Percentiles rank a stretch among this genome's conserved stretches.
phyloP scores from a whole-genome alignment of 2,113 vertebrate species.

The Onychostoma macrolepis region DNA sequence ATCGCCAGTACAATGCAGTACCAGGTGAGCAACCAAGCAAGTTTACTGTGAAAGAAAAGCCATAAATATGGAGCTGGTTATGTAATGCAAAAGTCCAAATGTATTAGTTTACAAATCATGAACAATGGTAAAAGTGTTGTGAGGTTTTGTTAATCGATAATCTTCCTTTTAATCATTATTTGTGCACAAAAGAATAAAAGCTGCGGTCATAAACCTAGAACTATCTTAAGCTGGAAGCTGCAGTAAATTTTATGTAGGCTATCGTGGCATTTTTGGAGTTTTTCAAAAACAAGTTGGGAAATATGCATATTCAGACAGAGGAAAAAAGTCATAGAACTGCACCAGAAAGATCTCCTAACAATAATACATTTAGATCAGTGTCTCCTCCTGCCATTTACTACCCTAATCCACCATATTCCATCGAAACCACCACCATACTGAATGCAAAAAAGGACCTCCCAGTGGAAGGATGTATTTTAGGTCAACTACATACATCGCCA shows the following conservation, averaged over 20 bases:
- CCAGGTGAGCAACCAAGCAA: background rate
- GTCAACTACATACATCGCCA: conserved; percentile 73
- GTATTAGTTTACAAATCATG: background rate
- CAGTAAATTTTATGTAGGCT: background rate
- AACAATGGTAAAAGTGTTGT: background rate
- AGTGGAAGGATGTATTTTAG: conserved; percentile 70
- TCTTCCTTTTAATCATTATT: background rate
- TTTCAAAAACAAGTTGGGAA: background rate
- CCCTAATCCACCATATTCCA: conserved; percentile 52
- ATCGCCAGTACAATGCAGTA: background rate
- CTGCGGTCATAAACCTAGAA: background rate
- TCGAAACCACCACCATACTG: conserved; percentile 61
- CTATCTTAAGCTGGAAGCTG: background rate
- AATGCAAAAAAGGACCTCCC: conserved; percentile 61
- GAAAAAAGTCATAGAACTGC: background rate
- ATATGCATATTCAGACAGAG: background rate
- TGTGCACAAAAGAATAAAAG: background rate
- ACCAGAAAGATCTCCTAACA: background rate
- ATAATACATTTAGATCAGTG: conserved; percentile 49
- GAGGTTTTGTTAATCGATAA: background rate
- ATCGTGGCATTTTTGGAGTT: background rate
- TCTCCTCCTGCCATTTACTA: conserved; percentile 44
- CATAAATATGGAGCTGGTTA: background rate
- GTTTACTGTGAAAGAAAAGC: background rate
- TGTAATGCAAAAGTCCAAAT: background rate